Evolutionary conservation across 2,888 invertebrate genomes (phyloP).

Genomic region (Galerucella pusilla): DNA sequence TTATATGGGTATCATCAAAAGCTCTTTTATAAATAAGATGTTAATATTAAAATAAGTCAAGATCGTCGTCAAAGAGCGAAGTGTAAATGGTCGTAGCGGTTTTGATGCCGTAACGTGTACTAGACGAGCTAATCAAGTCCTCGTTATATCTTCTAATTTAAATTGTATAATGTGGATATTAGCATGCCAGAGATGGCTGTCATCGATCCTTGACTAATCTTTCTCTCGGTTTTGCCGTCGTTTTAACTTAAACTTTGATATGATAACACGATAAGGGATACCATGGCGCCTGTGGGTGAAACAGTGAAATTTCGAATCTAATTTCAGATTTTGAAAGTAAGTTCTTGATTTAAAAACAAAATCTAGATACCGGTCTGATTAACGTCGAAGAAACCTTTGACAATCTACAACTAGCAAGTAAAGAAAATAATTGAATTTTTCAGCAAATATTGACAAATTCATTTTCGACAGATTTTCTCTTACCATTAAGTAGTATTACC

Average conservation of each 20-base stretch:
- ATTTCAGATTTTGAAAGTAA: too few relatives aligned
- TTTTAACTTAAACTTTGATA: neutral
- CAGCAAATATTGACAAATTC: too few relatives aligned
- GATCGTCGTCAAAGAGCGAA: neutral
- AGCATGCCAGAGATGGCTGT: conserved; percentile 58
- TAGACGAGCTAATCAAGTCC: conserved; percentile 62
- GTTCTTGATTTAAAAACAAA: too few relatives aligned
- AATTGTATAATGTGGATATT: conserved; percentile 62
- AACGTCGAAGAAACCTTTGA: too few relatives aligned
- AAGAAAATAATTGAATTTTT: too few relatives aligned
- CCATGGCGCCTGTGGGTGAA: too few relatives aligned
- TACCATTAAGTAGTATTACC: too few relatives aligned
- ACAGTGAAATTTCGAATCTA: too few relatives aligned
- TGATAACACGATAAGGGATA: neutral
- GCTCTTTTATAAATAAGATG: neutral
- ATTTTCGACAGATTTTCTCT: too few relatives aligned
- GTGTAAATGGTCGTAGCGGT: neutral
- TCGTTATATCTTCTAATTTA: conserved; percentile 62
- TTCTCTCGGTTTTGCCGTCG: conserved; percentile 29
- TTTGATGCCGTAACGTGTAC: conserved; percentile 55
- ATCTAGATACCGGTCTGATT: too few relatives aligned
- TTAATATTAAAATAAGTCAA: neutral
- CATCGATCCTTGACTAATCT: conserved; percentile 61
- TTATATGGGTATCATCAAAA: neutral
- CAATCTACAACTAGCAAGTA: too few relatives aligned